Percentiles rank a stretch among this genome's conserved stretches.
These are phyloP conservation scores for Cepphus grylle DNA, from an alignment of 2,113 vertebrate genomes.

Conservation along the genomic window DNA sequence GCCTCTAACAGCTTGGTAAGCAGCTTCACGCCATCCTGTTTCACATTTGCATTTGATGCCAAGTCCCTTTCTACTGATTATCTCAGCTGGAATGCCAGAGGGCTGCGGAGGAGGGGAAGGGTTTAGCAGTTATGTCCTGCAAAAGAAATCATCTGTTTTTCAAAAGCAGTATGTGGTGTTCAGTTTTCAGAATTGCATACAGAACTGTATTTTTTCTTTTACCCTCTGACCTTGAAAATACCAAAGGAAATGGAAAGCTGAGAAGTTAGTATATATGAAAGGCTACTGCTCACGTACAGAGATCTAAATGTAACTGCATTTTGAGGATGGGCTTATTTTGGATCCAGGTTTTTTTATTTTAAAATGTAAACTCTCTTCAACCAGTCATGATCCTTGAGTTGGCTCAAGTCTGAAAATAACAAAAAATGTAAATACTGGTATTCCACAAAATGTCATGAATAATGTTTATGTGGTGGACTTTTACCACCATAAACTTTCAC, in stretches of 20 bases:
- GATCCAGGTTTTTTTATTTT: background rate
- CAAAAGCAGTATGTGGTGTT: constrained; percentile 31
- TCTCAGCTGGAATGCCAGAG: constrained; percentile 65
- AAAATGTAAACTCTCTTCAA: background rate
- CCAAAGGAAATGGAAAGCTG: constrained; percentile 1
- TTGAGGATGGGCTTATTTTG: background rate
- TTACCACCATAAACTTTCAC: background rate
- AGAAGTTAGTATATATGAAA: background rate
- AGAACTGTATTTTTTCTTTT: constrained; percentile 2
- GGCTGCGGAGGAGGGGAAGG: background rate
- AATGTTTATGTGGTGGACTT: background rate
- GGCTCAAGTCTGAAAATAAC: background rate
- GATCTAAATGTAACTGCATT: background rate
- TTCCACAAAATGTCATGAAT: background rate
- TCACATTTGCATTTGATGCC: constrained; percentile 63
- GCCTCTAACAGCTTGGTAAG: constrained; percentile 56
- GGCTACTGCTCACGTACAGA: background rate
- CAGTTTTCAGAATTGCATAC: background rate
- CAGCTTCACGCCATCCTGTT: constrained; percentile 41
- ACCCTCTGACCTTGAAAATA: constrained; percentile 31
- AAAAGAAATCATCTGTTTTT: constrained; percentile 49
- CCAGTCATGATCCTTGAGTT: background rate
- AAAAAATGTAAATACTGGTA: background rate
- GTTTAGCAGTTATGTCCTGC: constrained; percentile 40
- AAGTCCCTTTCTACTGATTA: constrained; percentile 66